Evolutionary conservation across 2,797 vertebrate genomes (phyloP), one percentile per base, ranked within the genome.

Genomic region (Rhinella marina): DNA sequence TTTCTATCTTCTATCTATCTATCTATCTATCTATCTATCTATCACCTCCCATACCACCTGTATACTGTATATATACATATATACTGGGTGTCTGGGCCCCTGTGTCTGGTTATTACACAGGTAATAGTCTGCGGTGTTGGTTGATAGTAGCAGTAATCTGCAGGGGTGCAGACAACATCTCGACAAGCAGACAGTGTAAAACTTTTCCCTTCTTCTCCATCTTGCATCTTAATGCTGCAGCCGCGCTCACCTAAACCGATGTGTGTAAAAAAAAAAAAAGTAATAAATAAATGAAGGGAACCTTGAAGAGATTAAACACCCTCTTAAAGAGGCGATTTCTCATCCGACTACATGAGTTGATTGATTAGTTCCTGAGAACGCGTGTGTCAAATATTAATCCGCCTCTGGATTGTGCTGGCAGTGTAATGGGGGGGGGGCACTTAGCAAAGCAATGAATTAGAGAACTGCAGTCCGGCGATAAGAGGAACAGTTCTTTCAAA

Each of bases 331-430:
- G 93, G 93, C 90, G 92, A 93, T 94, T 95, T 95, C 95, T 97
- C 96, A 96, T 97, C 96, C 96, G 96, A 93, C 96, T 93, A 93
- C 96, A 94, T 92, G 93, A 95, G 92, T 96, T 97, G 97, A 98
- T 97, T 98, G 97, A 98, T 99, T 96, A 95, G 95, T 96, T 98
- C 98, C 97, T 97, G 94, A 97, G 96, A 94, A 96, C 97, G 97
- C 97, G 96, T 97, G 96, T 98, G 97, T 97, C 97, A 97, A 96
- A 97, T 96, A 95, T 95, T 96, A 98, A 98, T 97, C 97, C 95
- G 91, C 95, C 96, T 98, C 96, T 95, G 96, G 96, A 95, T 96
- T 97, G 96, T 97, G 96, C 94, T 97, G 91, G 95, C 95, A 94
- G 95, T 97, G 96, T 97, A 97, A 96, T 96, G 29, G 19, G 72